Percentiles rank a stretch among this genome's conserved stretches.
These are phyloP conservation scores for Trachurus trachurus DNA, from an alignment of 2,797 vertebrate genomes.

Conservation along the genomic window DNA sequence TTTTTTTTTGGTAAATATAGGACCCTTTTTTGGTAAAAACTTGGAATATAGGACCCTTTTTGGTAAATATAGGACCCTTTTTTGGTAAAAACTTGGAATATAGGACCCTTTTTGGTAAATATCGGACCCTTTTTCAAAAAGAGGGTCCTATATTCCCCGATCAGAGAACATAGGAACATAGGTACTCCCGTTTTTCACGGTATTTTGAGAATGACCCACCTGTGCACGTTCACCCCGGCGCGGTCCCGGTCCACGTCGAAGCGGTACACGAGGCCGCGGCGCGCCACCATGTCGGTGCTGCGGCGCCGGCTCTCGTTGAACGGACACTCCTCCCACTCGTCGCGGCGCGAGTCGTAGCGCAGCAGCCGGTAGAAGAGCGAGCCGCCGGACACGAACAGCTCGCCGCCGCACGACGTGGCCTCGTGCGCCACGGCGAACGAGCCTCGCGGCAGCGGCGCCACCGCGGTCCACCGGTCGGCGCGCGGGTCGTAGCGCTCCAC, in stretches of 20 bases:
- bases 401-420: slow-evolving; percentile 90
- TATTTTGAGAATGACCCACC: no score
- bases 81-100: no score
- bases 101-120: no score
- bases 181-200: no score
- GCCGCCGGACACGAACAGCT: slow-evolving; percentile 94
- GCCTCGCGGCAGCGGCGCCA: slow-evolving; percentile 92
- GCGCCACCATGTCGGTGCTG: slow-evolving; percentile 92
- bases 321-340: slow-evolving; percentile 96
- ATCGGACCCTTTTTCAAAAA: no score
- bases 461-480: slow-evolving; percentile 89
- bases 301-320: slow-evolving; percentile 92
- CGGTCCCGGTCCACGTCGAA: slow-evolving; percentile 88
- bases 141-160: no score
- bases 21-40: no score
- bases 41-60: no score
- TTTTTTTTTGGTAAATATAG: no score
- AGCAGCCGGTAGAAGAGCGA: slow-evolving; percentile 95
- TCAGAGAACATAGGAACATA: no score
- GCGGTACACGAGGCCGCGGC: slow-evolving; percentile 90
- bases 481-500: slow-evolving; percentile 95
- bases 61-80: no score
- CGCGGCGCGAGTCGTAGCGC: slow-evolving; percentile 90
- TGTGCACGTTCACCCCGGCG: slow-evolving; percentile 85
- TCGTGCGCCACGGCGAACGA: slow-evolving; percentile 94